Percentiles rank a stretch among this genome's conserved stretches.
phyloP scores from a whole-genome alignment of 1,140 invertebrate species.

The Theocolax elegans region DNA sequence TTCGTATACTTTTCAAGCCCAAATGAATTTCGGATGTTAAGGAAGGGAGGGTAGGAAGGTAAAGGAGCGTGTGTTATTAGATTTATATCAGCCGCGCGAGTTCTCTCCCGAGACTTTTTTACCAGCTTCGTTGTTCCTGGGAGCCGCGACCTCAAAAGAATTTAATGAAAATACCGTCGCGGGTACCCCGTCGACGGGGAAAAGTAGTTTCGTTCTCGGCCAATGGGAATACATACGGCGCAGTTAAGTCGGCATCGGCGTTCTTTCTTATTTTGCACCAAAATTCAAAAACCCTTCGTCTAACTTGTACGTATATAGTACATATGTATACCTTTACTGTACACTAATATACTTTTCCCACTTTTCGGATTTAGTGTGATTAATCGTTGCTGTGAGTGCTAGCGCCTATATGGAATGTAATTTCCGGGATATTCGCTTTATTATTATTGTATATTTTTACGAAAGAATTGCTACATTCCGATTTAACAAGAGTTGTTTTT shows the following conservation, averaged over 20 bases:
- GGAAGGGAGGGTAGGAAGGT: not conserved
- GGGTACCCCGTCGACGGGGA: constrained; percentile 2
- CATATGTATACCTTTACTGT: too few relatives aligned
- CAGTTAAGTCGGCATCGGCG: constrained; percentile 27
- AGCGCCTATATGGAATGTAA: too few relatives aligned
- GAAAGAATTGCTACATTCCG: too few relatives aligned
- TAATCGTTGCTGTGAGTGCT: too few relatives aligned
- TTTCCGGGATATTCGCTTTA: too few relatives aligned
- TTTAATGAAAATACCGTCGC: constrained; percentile 64
- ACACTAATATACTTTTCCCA: too few relatives aligned
- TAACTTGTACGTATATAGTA: too few relatives aligned
- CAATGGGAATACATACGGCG: constrained; percentile 24
- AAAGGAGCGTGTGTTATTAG: constrained; percentile 49
- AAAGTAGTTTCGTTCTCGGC: constrained; percentile 15
- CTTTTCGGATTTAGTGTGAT: too few relatives aligned
- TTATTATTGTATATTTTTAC: too few relatives aligned
- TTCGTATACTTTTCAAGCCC: constrained; percentile 24
- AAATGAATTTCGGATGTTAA: constrained; percentile 28
- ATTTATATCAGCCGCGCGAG: constrained; percentile 54
- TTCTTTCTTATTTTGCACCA: constrained; percentile 40
- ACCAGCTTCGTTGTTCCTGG: constrained; percentile 47
- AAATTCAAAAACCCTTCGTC: constrained; percentile 7
- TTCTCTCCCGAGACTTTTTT: constrained; percentile 55
- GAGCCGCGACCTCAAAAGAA: constrained; percentile 57
- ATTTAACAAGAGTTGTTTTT: too few relatives aligned